Percentiles rank a stretch among this genome's conserved stretches.
These are phyloP conservation scores for Bombyx huttoni DNA, from an alignment of 2,888 invertebrate genomes.

Conservation along the genomic window DNA sequence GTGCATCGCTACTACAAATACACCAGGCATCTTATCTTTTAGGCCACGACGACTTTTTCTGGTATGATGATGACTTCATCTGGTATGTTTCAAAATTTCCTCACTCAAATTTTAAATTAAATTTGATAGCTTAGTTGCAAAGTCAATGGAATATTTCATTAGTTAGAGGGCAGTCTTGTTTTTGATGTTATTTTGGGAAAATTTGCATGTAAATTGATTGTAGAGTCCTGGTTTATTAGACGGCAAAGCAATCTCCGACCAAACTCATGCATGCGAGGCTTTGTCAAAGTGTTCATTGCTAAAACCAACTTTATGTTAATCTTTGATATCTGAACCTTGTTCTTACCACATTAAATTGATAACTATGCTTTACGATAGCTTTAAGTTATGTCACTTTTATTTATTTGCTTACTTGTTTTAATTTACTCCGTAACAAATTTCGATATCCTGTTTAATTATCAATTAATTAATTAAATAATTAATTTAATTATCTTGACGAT, in stretches of 20 bases:
- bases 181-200: neutral
- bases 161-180: neutral
- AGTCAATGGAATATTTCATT: neutral
- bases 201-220: neutral
- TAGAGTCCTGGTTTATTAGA: neutral
- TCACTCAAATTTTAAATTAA: no score
- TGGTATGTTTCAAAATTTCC: no score
- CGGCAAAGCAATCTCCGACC: neutral
- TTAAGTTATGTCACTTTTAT: neutral
- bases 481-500: no score
- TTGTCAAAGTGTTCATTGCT: neutral
- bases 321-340: neutral
- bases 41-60: no score
- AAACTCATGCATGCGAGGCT: neutral
- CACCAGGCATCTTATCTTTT: no score
- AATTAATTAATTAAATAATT: no score
- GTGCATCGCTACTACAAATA: no score
- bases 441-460: no score
- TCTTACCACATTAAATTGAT: neutral
- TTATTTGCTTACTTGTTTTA: no score
- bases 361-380: neutral
- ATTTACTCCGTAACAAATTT: no score
- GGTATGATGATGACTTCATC: no score
- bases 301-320: neutral
- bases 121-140: neutral